A percentile compares a stretch with the other conserved stretches of the same genome.
Conservation (phyloP, 2,113 vertebrate genomes). For the Crotophaga sulcirostris region DNA sequence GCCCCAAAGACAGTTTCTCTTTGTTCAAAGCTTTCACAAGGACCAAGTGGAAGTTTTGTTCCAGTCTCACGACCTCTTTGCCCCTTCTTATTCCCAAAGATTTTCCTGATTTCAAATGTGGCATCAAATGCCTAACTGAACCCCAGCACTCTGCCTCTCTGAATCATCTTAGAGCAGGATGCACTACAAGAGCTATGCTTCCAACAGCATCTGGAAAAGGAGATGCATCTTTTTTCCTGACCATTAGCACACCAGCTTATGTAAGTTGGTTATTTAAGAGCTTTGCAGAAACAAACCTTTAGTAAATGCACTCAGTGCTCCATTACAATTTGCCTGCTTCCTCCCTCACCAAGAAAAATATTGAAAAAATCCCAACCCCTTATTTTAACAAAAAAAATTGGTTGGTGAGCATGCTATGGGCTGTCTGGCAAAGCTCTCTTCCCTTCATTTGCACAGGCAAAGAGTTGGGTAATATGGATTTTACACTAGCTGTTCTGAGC, state of each 20-base stretch:
- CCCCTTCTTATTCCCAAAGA: neutral
- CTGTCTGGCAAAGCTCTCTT: neutral
- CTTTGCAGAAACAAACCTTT: neutral
- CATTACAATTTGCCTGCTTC: neutral
- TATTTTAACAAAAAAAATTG: neutral
- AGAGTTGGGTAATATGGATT: neutral
- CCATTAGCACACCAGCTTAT: neutral
- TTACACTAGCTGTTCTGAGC: neutral
- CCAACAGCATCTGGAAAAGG: neutral
- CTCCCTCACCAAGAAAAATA: neutral
- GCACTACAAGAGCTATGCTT: neutral
- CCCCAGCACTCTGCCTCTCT: neutral
- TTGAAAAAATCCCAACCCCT: neutral
- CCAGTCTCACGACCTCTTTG: neutral
- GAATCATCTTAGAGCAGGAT: rapidly evolving
- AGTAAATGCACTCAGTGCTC: neutral
- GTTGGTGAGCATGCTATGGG: neutral
- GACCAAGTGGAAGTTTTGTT: neutral
- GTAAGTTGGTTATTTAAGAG: neutral
- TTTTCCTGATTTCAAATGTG: neutral
- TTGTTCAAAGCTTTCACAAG: neutral
- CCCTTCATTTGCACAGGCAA: neutral
- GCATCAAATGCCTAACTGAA: neutral
- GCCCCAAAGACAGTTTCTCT: neutral
- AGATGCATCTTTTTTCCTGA: neutral